phyloP scores from a whole-genome alignment of 2,113 vertebrate species.

The Xiphorhynchus elegans region DNA sequence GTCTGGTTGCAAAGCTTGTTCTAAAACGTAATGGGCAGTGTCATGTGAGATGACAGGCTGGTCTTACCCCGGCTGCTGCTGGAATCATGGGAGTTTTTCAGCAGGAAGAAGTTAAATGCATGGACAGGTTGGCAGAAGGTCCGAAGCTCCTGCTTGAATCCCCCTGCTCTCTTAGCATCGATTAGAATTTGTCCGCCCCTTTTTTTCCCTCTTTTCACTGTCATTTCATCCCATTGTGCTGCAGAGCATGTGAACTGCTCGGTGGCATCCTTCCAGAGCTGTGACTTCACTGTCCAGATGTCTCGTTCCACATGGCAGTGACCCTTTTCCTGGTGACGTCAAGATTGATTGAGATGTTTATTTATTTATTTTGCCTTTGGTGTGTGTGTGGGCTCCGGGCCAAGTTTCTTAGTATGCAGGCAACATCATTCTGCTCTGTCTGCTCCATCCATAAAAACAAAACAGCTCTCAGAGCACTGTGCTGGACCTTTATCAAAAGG shows the following conservation, averaged over 20 bases:
- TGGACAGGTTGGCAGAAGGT: neutral
- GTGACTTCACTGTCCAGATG: slow-evolving; percentile 65
- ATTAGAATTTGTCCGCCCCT: neutral
- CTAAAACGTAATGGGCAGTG: neutral
- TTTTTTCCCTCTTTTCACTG: neutral
- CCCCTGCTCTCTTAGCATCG: neutral
- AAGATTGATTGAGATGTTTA: slow-evolving; percentile 4
- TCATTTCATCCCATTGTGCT: slow-evolving; percentile 7
- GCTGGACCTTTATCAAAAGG: slow-evolving; percentile 54
- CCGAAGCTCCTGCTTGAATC: neutral
- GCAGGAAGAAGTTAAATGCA: neutral
- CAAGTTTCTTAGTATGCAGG: slow-evolving; percentile 30
- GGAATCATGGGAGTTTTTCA: neutral
- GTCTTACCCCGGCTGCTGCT: neutral
- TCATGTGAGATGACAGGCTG: neutral
- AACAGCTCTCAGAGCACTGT: slow-evolving; percentile 1
- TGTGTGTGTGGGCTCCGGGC: neutral
- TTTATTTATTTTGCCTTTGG: slow-evolving; percentile 56
- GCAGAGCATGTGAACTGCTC: neutral
- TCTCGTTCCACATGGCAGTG: slow-evolving; percentile 41
- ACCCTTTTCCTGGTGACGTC: slow-evolving; percentile 42
- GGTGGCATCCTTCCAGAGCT: slow-evolving; percentile 33
- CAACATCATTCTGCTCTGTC: slow-evolving; percentile 57
- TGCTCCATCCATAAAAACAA: slow-evolving; percentile 33
- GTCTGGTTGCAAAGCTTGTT: neutral